Conservation (phyloP, 2,888 invertebrate genomes). For the Clepsis dumicolana region DNA sequence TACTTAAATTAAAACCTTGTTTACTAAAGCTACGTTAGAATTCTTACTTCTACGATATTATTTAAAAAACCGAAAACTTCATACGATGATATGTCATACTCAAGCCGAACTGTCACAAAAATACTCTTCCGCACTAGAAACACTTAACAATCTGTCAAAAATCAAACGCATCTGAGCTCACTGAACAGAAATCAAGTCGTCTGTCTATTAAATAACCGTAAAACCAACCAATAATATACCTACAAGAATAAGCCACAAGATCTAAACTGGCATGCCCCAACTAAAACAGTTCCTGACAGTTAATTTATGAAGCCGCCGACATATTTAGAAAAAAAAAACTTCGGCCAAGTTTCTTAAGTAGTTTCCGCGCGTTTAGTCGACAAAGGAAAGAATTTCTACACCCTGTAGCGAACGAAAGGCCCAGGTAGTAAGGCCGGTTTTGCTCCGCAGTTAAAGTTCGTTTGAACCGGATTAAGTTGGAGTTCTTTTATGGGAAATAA, state of each 20-base stretch:
- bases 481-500: slow-evolving; percentile 24
- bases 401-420: background rate
- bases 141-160: slow-evolving; percentile 41
- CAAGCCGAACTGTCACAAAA: slow-evolving; percentile 30
- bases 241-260: background rate
- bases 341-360: slow-evolving; percentile 34
- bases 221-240: slow-evolving; percentile 9
- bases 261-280: background rate
- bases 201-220: background rate
- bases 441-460: background rate
- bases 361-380: slow-evolving; percentile 35
- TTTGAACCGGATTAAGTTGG: slow-evolving; percentile 36
- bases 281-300: slow-evolving; percentile 36
- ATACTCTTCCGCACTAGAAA: slow-evolving; percentile 21
- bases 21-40: too few relatives aligned
- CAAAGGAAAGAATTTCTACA: slow-evolving; percentile 19
- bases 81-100: slow-evolving; percentile 14
- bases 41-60: too few relatives aligned
- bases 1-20: too few relatives aligned
- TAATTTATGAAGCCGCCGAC: slow-evolving; percentile 43
- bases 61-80: background rate
- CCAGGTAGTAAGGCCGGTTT: slow-evolving; percentile 14
- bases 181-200: background rate
- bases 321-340: slow-evolving; percentile 39
- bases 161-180: slow-evolving; percentile 26